These are phyloP conservation scores for Parnassius smintheus DNA, from an alignment of 2,888 invertebrate genomes.

Conservation along the genomic window DNA sequence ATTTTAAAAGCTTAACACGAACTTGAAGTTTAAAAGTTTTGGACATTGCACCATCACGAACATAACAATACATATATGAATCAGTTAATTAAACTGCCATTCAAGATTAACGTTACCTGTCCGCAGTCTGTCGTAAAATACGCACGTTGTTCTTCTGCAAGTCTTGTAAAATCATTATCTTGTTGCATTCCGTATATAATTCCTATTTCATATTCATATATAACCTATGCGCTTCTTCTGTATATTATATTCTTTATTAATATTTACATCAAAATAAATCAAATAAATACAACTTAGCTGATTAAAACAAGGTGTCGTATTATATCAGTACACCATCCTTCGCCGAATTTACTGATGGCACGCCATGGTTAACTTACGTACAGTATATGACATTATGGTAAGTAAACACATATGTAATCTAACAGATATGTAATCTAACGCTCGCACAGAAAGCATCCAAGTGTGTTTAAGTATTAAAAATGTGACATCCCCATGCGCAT, in stretches of 20 bases:
- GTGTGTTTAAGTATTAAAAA: too few relatives aligned
- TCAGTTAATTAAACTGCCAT: slow-evolving; percentile 23
- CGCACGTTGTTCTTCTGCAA: slow-evolving; percentile 7
- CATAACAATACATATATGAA: neutral
- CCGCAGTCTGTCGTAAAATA: slow-evolving; percentile 14
- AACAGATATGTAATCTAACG: too few relatives aligned
- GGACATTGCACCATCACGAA: neutral
- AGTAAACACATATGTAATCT: too few relatives aligned
- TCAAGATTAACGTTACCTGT: slow-evolving; percentile 20
- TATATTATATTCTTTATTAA: neutral
- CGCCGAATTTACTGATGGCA: too few relatives aligned
- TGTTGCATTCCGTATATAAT: slow-evolving; percentile 14
- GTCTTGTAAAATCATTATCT: slow-evolving; percentile 18
- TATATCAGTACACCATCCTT: too few relatives aligned
- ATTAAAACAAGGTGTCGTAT: too few relatives aligned
- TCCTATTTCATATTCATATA: slow-evolving; percentile 1
- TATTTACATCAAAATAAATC: neutral
- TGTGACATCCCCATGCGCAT: too few relatives aligned
- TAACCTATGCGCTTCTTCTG: slow-evolving; percentile 2
- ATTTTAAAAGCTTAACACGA: too few relatives aligned
- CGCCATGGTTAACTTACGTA: too few relatives aligned
- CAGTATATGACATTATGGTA: too few relatives aligned
- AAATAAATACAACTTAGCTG: neutral
- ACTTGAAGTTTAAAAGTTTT: too few relatives aligned
- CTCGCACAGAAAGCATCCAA: too few relatives aligned